These are phyloP conservation scores for Semotilus atromaculatus DNA, from an alignment of 2,797 vertebrate species.

Conservation along the genomic window DNA sequence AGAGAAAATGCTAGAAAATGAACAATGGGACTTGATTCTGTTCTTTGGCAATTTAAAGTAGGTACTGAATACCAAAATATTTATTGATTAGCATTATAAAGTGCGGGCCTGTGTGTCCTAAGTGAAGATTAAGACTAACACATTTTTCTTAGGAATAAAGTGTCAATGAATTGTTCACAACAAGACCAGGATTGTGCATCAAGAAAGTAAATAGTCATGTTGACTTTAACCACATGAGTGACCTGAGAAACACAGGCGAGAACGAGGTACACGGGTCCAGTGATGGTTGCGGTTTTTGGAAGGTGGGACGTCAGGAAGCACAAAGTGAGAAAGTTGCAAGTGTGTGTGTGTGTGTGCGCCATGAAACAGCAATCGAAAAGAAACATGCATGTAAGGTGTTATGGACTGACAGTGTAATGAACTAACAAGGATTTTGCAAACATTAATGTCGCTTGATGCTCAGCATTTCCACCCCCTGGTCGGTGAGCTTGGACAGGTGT, in stretches of 20 bases:
- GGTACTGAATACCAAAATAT: not conserved
- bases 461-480: not conserved
- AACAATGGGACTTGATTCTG: not conserved
- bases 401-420: not conserved
- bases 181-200: not conserved
- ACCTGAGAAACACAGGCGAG: not conserved
- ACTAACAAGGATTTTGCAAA: conserved; percentile 2
- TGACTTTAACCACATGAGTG: not conserved
- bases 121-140: not conserved
- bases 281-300: not conserved
- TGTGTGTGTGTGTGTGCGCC: not conserved
- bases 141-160: not conserved
- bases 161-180: not conserved
- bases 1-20: not conserved
- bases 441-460: not conserved
- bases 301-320: conserved; percentile 30
- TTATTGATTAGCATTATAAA: not conserved
- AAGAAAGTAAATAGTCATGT: not conserved
- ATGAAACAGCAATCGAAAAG: not conserved
- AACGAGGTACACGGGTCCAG: not conserved
- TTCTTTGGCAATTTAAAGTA: not conserved
- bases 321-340: conserved; percentile 17
- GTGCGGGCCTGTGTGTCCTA: not conserved
- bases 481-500: not conserved
- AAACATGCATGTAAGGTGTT: conserved; percentile 5